These are phyloP conservation scores for Brienomyrus longianalis DNA, from an alignment of 2,113 vertebrate species.

Conservation along the genomic window DNA sequence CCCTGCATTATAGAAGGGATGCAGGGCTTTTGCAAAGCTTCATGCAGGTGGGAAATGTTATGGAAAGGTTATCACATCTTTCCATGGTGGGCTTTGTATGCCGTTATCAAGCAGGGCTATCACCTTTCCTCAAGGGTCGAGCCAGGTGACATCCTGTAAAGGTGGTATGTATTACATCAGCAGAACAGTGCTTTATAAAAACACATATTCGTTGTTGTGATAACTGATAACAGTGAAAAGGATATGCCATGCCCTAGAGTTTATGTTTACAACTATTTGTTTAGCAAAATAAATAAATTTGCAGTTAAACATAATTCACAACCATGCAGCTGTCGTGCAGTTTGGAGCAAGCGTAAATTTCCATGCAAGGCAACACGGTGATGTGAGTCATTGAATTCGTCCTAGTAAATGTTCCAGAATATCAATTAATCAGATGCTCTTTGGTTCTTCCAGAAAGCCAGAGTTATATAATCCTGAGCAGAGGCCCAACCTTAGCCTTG, in stretches of 20 bases:
- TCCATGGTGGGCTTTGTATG: background rate
- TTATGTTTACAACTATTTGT: conserved; percentile 5
- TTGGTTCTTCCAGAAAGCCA: background rate
- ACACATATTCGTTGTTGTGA: background rate
- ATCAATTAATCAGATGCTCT: background rate
- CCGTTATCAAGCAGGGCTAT: background rate
- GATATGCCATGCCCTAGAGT: background rate
- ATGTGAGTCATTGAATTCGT: conserved; percentile 11
- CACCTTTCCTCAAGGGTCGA: background rate
- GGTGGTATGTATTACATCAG: background rate
- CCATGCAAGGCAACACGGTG: background rate
- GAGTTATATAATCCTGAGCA: background rate
- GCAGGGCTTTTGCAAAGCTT: background rate
- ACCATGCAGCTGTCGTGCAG: background rate
- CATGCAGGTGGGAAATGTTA: background rate
- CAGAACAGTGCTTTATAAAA: background rate
- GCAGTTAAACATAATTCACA: background rate
- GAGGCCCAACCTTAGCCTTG: background rate
- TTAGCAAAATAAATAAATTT: background rate
- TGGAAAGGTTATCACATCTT: background rate
- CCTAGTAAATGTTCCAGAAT: conserved; percentile 1
- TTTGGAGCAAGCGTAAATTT: background rate
- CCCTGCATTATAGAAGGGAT: background rate
- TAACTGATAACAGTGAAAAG: background rate
- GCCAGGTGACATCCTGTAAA: background rate